Base-by-base conservation (phyloP, 2,888 invertebrate genomes). In the Lomographa bimaculata region DNA sequence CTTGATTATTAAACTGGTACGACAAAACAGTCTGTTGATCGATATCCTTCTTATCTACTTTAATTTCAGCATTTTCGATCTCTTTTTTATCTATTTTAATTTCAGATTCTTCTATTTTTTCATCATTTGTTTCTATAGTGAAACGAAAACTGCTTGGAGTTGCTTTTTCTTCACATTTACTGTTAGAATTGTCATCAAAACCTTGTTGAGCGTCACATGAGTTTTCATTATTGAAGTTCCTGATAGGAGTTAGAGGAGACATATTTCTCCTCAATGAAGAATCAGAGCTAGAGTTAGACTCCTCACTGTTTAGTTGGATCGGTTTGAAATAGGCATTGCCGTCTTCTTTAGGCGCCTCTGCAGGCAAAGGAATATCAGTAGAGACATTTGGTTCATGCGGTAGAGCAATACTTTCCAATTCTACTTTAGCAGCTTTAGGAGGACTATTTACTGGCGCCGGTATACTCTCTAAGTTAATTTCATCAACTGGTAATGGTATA, bases 181-280 rank as follows among this genome's bases (percentile, higher is more conserved):
- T 65, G 18, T 61, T 61, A 5, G 72, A 68, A 47, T 79, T 74
- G 46, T 80, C 75, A 46, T 89, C 87, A 34, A 86, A 89, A 1
- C 75, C 87, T 58, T 86, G 89, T 50, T 87, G 87, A 1, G 89
- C 89, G 28, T 89, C 89, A 54, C 77, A 86, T 0, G 89, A 89
- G 38, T 89, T 87, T 52, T 89, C 89, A 50, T 86, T 86, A 46
- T 84, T 82, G 18, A 77, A 89, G 58, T 85, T 87, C 32, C 87
- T 72, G 19, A 89, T 84, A 4, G 89, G 89, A 2, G 89, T 89
- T 12, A 89, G 57, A 1, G 89, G 89, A 1, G 89, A 89, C 84
- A 89, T 84, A 32, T 89, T 89, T 49, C 87, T 72, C 44, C 73
- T 64, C 5, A 89, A 50, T 7, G 84, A 84, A 0, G 86, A 85